phyloP scores from a whole-genome alignment of 2,888 invertebrate genomes.

The Gastrophysa polygoni region DNA sequence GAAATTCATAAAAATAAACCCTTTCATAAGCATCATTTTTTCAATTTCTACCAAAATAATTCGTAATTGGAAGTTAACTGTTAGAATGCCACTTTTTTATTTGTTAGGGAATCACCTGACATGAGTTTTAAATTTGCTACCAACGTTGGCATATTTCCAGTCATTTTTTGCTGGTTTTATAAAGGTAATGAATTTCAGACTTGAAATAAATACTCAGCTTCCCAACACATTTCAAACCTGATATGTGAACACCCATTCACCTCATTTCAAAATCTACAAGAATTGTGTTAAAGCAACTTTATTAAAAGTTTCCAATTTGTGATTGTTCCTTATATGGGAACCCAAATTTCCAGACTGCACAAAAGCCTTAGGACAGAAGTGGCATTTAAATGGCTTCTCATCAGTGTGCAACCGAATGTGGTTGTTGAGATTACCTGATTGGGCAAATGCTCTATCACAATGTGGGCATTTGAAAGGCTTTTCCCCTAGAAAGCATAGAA shows the following conservation, averaged over 20 bases:
- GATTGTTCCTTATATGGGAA: constrained; percentile 56
- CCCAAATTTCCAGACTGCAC: constrained; percentile 57
- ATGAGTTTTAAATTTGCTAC: too few relatives aligned
- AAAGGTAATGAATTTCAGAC: too few relatives aligned
- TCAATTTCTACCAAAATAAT: too few relatives aligned
- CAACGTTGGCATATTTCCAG: too few relatives aligned
- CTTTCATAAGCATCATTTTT: too few relatives aligned
- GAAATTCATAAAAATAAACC: too few relatives aligned
- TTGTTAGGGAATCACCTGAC: too few relatives aligned
- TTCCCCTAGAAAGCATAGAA: constrained; percentile 45
- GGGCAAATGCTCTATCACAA: constrained; percentile 57
- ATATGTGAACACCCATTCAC: not conserved
- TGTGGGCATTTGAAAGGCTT: constrained; percentile 57
- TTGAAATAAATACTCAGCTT: too few relatives aligned
- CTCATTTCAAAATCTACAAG: not conserved
- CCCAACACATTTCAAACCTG: too few relatives aligned
- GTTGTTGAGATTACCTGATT: constrained; percentile 56
- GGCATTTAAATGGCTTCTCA: constrained; percentile 57
- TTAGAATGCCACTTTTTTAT: too few relatives aligned
- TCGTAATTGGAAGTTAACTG: too few relatives aligned
- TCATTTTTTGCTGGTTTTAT: too few relatives aligned
- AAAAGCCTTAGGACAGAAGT: constrained; percentile 57
- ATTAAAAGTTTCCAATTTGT: constrained; percentile 41
- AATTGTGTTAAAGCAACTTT: not conserved
- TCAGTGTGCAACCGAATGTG: constrained; percentile 56